Percentiles rank a stretch among this genome's conserved stretches.
phyloP scores from a whole-genome alignment of 2,113 vertebrate genomes.

The Psephotus haematonotus region DNA sequence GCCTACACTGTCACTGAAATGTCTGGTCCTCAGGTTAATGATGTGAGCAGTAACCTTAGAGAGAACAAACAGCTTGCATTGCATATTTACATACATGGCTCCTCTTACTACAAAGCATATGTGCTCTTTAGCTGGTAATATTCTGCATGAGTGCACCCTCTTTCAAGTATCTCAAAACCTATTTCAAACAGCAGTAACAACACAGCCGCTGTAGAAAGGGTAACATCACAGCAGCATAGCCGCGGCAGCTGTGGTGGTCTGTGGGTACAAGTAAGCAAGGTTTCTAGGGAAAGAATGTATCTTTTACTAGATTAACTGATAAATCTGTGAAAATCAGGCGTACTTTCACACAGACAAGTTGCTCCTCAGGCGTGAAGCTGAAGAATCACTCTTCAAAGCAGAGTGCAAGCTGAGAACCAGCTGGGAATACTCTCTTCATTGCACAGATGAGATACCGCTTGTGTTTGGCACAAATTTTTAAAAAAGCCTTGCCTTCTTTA shows the following conservation, averaged over 20 bases:
- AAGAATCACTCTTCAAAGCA: not conserved
- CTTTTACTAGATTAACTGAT: not conserved
- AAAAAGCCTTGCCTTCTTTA: not conserved
- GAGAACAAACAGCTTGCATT: not conserved
- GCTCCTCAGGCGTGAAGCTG: not conserved
- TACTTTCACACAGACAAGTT: not conserved
- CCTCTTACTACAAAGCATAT: not conserved
- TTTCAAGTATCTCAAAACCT: not conserved
- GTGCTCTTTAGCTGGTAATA: not conserved
- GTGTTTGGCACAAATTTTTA: not conserved
- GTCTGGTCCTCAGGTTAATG: slow-evolving; percentile 20
- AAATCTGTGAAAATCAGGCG: not conserved
- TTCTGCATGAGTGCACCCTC: not conserved
- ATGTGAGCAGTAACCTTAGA: not conserved
- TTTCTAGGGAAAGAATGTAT: not conserved
- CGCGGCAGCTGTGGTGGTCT: accelerated
- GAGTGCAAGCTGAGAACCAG: not conserved
- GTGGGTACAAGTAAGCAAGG: not conserved
- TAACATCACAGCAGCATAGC: not conserved
- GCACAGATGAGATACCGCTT: not conserved
- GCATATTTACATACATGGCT: not conserved
- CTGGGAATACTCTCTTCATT: not conserved
- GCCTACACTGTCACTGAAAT: not conserved
- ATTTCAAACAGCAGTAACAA: not conserved
- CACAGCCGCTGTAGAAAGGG: not conserved